Percentiles rank a stretch among this genome's conserved stretches.
phyloP scores from a whole-genome alignment of 2,113 vertebrate species.

The Empidonax traillii region DNA sequence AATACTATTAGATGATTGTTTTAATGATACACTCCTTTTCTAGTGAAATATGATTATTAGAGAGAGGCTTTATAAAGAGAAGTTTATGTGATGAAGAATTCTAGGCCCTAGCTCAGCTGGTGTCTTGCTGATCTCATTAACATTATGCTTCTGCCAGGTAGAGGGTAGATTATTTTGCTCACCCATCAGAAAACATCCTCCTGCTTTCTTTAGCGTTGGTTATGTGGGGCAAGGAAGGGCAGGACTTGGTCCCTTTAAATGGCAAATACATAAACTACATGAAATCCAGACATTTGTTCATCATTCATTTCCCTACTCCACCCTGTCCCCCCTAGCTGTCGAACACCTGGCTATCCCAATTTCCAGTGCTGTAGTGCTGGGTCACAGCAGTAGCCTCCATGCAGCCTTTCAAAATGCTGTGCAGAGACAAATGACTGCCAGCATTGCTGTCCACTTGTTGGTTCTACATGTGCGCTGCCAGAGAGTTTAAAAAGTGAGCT shows the following conservation, averaged over 20 bases:
- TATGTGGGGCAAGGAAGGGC: not conserved
- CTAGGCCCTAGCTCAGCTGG: not conserved
- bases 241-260: not conserved
- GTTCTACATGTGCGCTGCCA: not conserved
- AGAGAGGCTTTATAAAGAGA: not conserved
- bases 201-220: not conserved
- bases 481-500: conserved; percentile 32
- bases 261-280: not conserved
- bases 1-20: not conserved
- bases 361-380: not conserved
- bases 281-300: not conserved
- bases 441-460: conserved; percentile 8
- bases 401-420: not conserved
- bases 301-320: not conserved
- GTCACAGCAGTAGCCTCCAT: not conserved
- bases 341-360: not conserved
- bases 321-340: not conserved
- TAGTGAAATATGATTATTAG: not conserved
- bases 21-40: not conserved
- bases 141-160: not conserved
- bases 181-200: not conserved
- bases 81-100: not conserved
- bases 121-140: not conserved
- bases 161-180: not conserved
- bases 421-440: not conserved